Evolutionary conservation across 1,140 invertebrate species (phyloP).

Genomic region (Drosophila tristis): DNA sequence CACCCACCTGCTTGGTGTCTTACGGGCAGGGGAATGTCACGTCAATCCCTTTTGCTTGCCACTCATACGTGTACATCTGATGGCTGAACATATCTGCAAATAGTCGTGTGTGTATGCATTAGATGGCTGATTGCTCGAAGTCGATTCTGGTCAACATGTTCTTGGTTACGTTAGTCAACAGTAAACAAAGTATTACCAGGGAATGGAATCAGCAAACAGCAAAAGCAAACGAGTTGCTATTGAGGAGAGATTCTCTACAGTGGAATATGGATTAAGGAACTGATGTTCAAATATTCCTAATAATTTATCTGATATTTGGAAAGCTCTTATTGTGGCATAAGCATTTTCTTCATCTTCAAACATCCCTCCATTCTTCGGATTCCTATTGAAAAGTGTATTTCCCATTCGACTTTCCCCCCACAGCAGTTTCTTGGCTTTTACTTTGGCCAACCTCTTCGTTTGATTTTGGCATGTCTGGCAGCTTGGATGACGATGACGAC

Average conservation of each 20-base stretch:
- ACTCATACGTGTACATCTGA: constrained; percentile 2
- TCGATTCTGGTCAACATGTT: constrained; percentile 35
- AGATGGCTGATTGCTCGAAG: constrained; percentile 8
- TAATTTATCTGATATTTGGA: too few species aligned
- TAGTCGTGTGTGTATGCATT: constrained; percentile 13
- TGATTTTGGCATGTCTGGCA: constrained; percentile 74
- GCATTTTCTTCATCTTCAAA: too few species aligned
- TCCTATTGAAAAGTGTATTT: constrained; percentile 15
- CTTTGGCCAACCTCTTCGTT: constrained; percentile 56
- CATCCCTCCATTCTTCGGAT: too few species aligned
- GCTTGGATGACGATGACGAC: constrained; percentile 42
- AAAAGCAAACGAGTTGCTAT: too few species aligned
- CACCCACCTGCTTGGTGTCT: constrained; percentile 5
- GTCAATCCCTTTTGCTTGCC: constrained; percentile 41
- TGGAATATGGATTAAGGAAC: too few species aligned
- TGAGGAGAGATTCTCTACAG: not conserved
- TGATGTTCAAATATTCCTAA: too few species aligned
- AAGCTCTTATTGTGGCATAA: too few species aligned
- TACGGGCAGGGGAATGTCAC: not conserved
- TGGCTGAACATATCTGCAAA: constrained; percentile 33
- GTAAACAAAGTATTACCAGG: not conserved
- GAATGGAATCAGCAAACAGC: not conserved
- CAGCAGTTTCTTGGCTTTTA: constrained; percentile 1
- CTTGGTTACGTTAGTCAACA: constrained; percentile 41
- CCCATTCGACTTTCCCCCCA: constrained; percentile 1